Evolutionary conservation across 2,888 invertebrate species (phyloP), one percentile per base, ranked within the genome.

Genomic region (Epistrophella euchroma): DNA sequence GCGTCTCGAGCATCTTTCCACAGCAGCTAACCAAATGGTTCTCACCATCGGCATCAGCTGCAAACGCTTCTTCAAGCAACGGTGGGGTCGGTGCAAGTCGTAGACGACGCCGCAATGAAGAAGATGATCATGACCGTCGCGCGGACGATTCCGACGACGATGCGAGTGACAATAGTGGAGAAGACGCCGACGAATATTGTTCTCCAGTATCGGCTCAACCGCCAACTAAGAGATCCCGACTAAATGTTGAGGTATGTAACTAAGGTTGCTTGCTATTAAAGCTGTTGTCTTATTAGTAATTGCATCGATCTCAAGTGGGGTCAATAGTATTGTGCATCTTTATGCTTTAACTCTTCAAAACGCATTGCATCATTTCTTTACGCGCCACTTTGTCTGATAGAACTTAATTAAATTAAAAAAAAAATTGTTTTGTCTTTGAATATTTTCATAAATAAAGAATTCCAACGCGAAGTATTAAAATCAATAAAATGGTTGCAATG

Each of bases 1-100:
- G 91, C 43, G 91, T 92, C 11, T 90, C 92, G 9, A 92, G 90
- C 84, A 92, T 92, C 62, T 82, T 92, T 22, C 91, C 92, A 60
- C 90, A 90, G 70, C 90, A 90, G 58, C 81, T 92, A 9, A 90
- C 90, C 52, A 91, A 91, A 88, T 92, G 92, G 92, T 92, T 92
- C 87, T 91, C 92, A 58, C 91, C 91, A 37, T 89, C 89, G 32
- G 70, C 88, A 37, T 83, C 88, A 55, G 45, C 68, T 9, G 78
- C 79, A 72, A 84, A 82, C 74, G 37, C 58, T 22, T 70, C 58
- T 25, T 43, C 52, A 25, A 77, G 87, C 43, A 90, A 90, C 81
- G 90, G 89, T 72, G 87, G 77, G 74, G 64, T 89, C 32, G 88
- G 64, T 9, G 47, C 32, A 15, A 66, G 90, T 76, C 89, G 90